A percentile compares a stretch with the other conserved stretches of the same genome.
Evolutionary conservation across 2,888 invertebrate species (phyloP).

Genomic region (Heterodera filipjevi): DNA sequence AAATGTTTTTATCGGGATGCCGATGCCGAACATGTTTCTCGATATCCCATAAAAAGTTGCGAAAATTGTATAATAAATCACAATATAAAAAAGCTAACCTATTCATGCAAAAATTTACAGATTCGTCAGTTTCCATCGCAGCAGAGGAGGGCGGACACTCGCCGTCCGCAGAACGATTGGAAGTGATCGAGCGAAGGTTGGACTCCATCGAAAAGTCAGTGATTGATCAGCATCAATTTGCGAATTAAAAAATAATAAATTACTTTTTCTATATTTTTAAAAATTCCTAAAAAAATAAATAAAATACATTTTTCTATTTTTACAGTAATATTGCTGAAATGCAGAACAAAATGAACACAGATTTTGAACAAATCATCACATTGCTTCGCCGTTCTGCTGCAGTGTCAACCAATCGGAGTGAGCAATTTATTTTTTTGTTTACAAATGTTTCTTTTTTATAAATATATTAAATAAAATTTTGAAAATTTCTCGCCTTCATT

Average conservation of each 20-base stretch:
- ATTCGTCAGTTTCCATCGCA: background rate
- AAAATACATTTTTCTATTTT: slow-evolving; percentile 21
- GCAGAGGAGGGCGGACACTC: background rate
- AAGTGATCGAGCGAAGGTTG: background rate
- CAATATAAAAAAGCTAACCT: background rate
- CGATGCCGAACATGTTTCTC: too few relatives aligned
- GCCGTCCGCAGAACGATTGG: background rate
- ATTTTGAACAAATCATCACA: slow-evolving; percentile 75
- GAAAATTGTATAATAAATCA: background rate
- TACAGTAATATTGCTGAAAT: slow-evolving; percentile 73
- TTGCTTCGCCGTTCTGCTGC: background rate
- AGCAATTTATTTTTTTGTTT: background rate
- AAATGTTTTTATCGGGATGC: too few relatives aligned
- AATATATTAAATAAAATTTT: too few relatives aligned
- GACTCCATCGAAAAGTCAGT: slow-evolving; percentile 2
- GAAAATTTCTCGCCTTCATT: too few relatives aligned
- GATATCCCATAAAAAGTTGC: too few relatives aligned
- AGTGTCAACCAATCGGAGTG: background rate
- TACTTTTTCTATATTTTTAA: too few relatives aligned
- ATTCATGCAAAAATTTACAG: background rate
- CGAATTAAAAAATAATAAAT: too few relatives aligned
- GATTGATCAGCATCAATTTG: background rate
- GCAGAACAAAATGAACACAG: slow-evolving; percentile 77
- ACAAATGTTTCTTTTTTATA: too few relatives aligned
- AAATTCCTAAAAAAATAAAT: background rate